phyloP scores from a whole-genome alignment of 2,797 vertebrate genomes.

The Oryzias dopingdopingensis region DNA sequence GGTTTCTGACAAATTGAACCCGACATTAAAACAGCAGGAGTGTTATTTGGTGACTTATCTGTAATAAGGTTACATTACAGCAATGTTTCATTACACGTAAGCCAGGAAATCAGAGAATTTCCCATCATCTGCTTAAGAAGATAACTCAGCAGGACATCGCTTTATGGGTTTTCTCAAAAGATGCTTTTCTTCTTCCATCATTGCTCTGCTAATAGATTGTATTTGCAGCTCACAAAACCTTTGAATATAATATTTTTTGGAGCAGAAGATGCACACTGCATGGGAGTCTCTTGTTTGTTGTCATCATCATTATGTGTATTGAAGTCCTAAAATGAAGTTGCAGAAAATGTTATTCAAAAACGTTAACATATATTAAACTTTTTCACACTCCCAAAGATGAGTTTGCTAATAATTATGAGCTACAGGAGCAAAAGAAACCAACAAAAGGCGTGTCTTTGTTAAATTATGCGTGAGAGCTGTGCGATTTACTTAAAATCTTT shows the following conservation, averaged over 20 bases:
- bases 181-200: conserved; percentile 8
- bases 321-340: neutral
- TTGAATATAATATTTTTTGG: conserved; percentile 1
- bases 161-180: conserved; percentile 6
- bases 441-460: neutral
- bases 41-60: conserved; percentile 19
- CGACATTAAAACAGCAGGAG: conserved; percentile 4
- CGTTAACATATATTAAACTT: no score
- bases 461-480: neutral
- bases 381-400: no score
- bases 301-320: neutral
- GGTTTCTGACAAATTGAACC: conserved; percentile 15
- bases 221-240: conserved; percentile 19
- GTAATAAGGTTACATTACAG: conserved; percentile 15
- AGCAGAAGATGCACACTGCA: neutral
- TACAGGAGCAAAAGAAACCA: neutral
- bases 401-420: neutral
- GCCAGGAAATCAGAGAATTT: conserved; percentile 14
- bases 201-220: conserved; percentile 22
- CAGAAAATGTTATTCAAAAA: no score
- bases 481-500: no score
- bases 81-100: conserved; percentile 3
- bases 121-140: conserved; percentile 12
- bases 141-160: conserved; percentile 12
- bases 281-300: conserved; percentile 3